A percentile compares a stretch with the other conserved stretches of the same genome.
These are phyloP conservation scores for Ectemnius lituratus DNA, from an alignment of 2,888 invertebrate species.

Conservation along the genomic window DNA sequence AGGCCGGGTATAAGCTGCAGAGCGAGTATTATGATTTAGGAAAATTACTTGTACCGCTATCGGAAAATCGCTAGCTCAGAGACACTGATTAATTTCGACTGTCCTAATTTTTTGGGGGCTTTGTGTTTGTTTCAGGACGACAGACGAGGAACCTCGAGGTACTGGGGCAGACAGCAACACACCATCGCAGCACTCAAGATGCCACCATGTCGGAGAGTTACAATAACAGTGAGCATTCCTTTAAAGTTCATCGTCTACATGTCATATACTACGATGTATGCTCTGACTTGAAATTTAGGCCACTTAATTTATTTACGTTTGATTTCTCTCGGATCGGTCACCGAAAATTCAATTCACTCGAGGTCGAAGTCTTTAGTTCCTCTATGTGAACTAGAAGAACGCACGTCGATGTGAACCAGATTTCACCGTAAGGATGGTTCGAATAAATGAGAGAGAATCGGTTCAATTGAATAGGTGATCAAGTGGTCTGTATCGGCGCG, in stretches of 20 bases:
- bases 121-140: constrained; percentile 66
- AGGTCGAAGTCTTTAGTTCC: too few relatives aligned
- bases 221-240: constrained; percentile 64
- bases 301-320: too few relatives aligned
- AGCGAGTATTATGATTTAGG: neutral
- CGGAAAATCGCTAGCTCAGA: constrained; percentile 23
- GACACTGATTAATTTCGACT: constrained; percentile 30
- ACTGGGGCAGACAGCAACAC: constrained; percentile 65
- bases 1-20: neutral
- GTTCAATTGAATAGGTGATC: neutral
- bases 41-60: too few relatives aligned
- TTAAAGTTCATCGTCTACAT: neutral
- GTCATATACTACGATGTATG: too few relatives aligned
- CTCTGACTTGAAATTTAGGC: too few relatives aligned
- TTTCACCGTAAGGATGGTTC: too few relatives aligned
- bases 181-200: constrained; percentile 66
- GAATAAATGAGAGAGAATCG: constrained; percentile 10
- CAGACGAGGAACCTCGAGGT: constrained; percentile 70
- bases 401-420: too few relatives aligned
- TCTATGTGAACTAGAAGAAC: too few relatives aligned
- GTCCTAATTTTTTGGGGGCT: constrained; percentile 21
- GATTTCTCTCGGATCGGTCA: too few relatives aligned
- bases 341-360: too few relatives aligned
- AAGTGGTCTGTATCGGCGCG: neutral
- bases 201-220: constrained; percentile 61